These are phyloP conservation scores for Reticulitermes lucifugus DNA, from an alignment of 2,888 invertebrate genomes.

Conservation along the genomic window DNA sequence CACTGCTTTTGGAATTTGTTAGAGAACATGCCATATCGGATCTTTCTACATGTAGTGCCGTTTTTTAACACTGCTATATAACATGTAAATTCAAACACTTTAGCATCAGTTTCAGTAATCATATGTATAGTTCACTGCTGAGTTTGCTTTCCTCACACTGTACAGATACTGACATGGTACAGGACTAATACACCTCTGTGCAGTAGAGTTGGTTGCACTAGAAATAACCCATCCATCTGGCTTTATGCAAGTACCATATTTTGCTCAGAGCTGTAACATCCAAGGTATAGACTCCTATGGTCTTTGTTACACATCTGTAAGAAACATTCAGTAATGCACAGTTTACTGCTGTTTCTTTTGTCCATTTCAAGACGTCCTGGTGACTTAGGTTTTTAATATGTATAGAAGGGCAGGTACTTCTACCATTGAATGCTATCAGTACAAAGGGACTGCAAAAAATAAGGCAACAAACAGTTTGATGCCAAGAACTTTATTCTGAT, in stretches of 20 bases:
- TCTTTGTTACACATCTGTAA: not conserved
- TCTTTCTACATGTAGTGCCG: not conserved
- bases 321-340: not conserved
- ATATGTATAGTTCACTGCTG: not conserved
- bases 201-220: not conserved
- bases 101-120: not conserved
- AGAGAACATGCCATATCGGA: not conserved
- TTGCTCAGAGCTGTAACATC: not conserved
- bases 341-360: too few species aligned
- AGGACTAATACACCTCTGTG: not conserved
- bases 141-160: not conserved
- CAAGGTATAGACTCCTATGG: not conserved
- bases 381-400: too few species aligned
- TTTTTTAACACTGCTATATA: not conserved
- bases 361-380: too few species aligned
- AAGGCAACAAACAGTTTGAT: too few species aligned
- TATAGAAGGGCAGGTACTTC: too few species aligned
- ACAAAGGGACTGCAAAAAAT: too few species aligned
- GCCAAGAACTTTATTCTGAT: too few species aligned
- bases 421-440: too few species aligned
- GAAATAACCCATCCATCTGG: not conserved
- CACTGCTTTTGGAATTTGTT: too few species aligned
- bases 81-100: not conserved
- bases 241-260: not conserved
- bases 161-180: slow-evolving; percentile 1